Base-by-base conservation (phyloP, 2,113 vertebrate species). In the Tricholaema leucomelas region DNA sequence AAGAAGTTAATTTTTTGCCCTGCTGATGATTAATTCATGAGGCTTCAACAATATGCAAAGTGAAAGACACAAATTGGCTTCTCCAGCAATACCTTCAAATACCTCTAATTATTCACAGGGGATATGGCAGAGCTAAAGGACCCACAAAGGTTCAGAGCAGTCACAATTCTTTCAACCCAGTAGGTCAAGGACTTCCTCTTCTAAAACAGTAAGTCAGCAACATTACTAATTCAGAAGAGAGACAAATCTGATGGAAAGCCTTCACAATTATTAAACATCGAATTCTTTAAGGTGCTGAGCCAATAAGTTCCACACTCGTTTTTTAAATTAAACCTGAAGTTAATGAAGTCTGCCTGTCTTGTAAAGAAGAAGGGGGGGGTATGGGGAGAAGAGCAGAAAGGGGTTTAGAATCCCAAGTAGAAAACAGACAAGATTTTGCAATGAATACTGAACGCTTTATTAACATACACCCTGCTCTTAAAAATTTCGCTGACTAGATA, bases 51-150 rank as follows among this genome's bases (percentile, higher is more conserved):
- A 97, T 98, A 98, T 98, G 98, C 97, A 98, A 98, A 98, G 97
- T 97, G 97, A 97, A 97, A 97, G 97, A 96, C 96, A 98, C 97
- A 98, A 98, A 98, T 98, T 98, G 97, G 97, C 98, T 97, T 97
- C 97, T 96, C 96, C 97, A 80, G 94, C 97, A 97, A 97, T 97
- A 97, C 97, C 97, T 98, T 98, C 98, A 98, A 98, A 98, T 97
- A 96, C 96, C 95, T 97, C 97, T 98, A 98, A 98, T 98, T 98
- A 98, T 97, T 97, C 98, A 97, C 97, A 91, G 87, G 98, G 97
- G 98, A 98, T 82, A 90, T 46, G 67, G 97, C 95, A 89, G 92
- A 96, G 97, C 96, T 97, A 97, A 97, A 97, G 96, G 97, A 97
- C 97, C 96, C 96, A 90, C 95, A 97, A 92, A 97, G 96, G 97